Percentiles rank a stretch among this genome's conserved stretches.
Conservation (phyloP, 2,888 invertebrate species). For the Andrena fulva region DNA sequence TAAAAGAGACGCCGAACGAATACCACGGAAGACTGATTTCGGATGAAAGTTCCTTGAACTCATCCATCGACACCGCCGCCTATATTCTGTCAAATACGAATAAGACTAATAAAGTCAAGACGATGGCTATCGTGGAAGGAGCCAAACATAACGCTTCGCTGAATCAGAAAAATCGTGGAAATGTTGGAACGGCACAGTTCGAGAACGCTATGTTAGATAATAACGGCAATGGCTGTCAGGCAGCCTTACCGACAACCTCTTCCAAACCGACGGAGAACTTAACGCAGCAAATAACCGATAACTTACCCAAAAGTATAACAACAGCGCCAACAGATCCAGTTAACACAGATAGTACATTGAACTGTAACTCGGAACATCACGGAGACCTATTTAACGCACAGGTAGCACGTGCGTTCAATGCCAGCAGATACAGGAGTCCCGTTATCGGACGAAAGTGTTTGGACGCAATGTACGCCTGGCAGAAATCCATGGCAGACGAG, state of each 20-base stretch:
- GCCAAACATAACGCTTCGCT: slow-evolving; percentile 42
- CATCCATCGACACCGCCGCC: slow-evolving; percentile 78
- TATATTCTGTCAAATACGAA: slow-evolving; percentile 79
- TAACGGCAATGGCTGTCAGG: not conserved
- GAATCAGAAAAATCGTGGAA: not conserved
- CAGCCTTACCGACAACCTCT: not conserved
- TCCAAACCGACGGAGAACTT: no score
- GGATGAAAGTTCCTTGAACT: slow-evolving; percentile 58
- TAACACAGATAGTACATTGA: not conserved
- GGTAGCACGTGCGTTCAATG: not conserved
- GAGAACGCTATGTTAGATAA: not conserved
- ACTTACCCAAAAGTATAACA: not conserved
- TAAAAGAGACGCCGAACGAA: not conserved
- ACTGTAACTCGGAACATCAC: not conserved
- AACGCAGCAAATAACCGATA: not conserved
- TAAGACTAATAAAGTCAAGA: slow-evolving; percentile 72
- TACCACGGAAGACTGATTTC: not conserved
- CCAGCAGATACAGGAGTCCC: not conserved
- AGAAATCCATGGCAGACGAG: not conserved
- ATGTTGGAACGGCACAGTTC: not conserved
- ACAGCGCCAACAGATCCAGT: no score
- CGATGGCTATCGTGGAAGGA: slow-evolving; percentile 72
- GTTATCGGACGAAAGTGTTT: no score
- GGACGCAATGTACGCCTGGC: no score
- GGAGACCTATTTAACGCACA: not conserved